Base-by-base conservation (phyloP, 92 coral and sea anemone genomes). In the Porites divaricata region DNA sequence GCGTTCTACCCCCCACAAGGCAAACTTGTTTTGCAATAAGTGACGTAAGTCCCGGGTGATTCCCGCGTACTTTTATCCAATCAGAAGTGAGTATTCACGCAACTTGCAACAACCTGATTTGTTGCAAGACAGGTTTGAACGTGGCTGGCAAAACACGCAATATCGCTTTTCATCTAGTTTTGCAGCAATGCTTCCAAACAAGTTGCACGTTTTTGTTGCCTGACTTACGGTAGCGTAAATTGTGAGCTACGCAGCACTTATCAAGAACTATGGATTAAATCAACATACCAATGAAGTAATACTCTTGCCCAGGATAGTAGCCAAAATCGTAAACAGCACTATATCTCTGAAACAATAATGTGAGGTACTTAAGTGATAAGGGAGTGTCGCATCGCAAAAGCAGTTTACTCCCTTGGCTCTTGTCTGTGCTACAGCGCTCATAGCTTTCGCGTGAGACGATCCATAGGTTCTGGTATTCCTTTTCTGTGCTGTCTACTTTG, bases 391-490 rank as follows among this genome's bases (percentile, higher is more conserved):
- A 91, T 73, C 76, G 82, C 7, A 85, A 90, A 22, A 91, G 69
- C 53, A 85, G 70, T 58, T 86, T 77, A 72, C 84, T 87, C 67
- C 88, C 84, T 76, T 57, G 61, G 68, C 84, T 71, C 11, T 76
- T 72, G 63, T 87, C 82, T 0, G 95, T 83, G 85, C 81, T 81
- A 59, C 95, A 91, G 10, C 83, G 80, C 28, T 88, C 88, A 64
- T 91, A 88, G 64, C 82, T 85, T 26, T 91, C 74, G 51, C 84
- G 87, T 10, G 95, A 79, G 17, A 91, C 95, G 20, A 91, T 88
- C 92, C 92, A 91, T 12, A 91, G 49, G 71, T 91, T 91, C 52
- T 91, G 90, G 71, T 91, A 91, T 75, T 84, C 92, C 7, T 76
- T 91, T 16, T 90, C 79, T 0, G 85, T 78, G 83, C 72, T 72